These are phyloP conservation scores for Spermophilus dauricus DNA, from an alignment of 2,113 vertebrate species.

Conservation along the genomic window DNA sequence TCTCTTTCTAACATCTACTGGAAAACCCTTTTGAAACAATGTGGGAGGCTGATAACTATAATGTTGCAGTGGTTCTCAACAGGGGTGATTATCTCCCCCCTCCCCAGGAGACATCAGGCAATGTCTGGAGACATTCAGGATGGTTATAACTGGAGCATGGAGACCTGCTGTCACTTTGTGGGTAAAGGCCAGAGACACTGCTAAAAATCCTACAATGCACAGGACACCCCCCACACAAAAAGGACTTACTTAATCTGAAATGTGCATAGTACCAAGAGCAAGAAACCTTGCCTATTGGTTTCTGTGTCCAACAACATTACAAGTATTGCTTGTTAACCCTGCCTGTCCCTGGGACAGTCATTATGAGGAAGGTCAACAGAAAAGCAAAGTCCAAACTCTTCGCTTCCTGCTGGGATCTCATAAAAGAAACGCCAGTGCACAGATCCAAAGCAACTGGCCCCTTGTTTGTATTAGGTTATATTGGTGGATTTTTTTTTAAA, in stretches of 20 bases:
- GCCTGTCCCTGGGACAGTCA: not conserved
- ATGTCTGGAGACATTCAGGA: not conserved
- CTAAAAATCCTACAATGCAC: not conserved
- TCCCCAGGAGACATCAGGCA: not conserved
- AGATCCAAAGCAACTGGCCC: not conserved
- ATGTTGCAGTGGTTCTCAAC: not conserved
- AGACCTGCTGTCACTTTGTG: not conserved
- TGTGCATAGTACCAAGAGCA: not conserved
- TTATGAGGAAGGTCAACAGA: not conserved
- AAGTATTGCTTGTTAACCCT: not conserved
- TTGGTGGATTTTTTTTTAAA: not conserved
- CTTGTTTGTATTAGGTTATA: not conserved
- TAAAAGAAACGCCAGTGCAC: not conserved
- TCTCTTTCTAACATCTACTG: not conserved
- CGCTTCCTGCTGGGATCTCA: not conserved
- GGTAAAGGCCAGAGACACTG: not conserved
- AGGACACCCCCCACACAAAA: not conserved
- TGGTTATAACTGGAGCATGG: not conserved
- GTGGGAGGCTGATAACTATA: not conserved
- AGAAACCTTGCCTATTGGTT: not conserved
- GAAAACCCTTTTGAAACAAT: conserved; percentile 22
- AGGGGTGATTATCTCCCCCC: not conserved
- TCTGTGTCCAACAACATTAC: not conserved
- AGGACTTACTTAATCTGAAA: not conserved
- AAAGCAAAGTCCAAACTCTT: not conserved